A percentile compares a stretch with the other conserved stretches of the same genome.
Evolutionary conservation across 2,797 vertebrate species (phyloP).

Genomic region (Champsocephalus esox): DNA sequence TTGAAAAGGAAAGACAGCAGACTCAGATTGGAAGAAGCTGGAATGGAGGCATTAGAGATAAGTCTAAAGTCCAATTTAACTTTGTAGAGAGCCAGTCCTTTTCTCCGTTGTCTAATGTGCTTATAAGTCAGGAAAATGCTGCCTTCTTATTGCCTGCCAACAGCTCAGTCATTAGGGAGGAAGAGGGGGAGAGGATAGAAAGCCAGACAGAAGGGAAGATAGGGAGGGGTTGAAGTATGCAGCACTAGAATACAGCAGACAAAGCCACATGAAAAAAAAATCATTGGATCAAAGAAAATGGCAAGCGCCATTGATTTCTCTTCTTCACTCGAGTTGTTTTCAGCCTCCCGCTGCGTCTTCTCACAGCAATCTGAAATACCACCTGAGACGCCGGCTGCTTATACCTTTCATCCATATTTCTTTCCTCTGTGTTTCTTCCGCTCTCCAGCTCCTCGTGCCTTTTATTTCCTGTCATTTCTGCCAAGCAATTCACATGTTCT

Average conservation of each 20-base stretch:
- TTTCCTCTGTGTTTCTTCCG: conserved; percentile 18
- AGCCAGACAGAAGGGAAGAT: conserved; percentile 20
- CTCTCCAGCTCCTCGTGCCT: neutral
- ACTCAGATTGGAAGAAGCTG: conserved; percentile 15
- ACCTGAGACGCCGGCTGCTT: conserved; percentile 63
- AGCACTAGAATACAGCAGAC: conserved; percentile 38
- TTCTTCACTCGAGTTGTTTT: conserved; percentile 58
- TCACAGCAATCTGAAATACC: conserved; percentile 76
- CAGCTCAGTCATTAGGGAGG: conserved; percentile 67
- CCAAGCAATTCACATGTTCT: conserved; percentile 14
- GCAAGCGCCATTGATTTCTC: conserved; percentile 63
- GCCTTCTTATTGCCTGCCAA: conserved; percentile 58
- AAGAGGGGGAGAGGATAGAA: conserved; percentile 15
- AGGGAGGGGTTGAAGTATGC: conserved; percentile 27
- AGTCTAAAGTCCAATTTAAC: conserved; percentile 48
- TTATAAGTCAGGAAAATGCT: conserved; percentile 59
- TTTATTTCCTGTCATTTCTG: conserved; percentile 28
- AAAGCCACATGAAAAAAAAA: conserved; percentile 33
- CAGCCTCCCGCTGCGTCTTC: conserved; percentile 57
- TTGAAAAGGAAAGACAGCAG: conserved; percentile 11
- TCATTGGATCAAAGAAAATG: conserved; percentile 51
- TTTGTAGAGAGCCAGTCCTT: conserved; percentile 32
- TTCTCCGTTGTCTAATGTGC: conserved; percentile 48
- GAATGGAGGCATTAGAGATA: conserved; percentile 27
- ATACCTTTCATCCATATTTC: conserved; percentile 32